These are phyloP conservation scores for Drosophila colorata DNA, from an alignment of 2,888 invertebrate species.

Conservation along the genomic window DNA sequence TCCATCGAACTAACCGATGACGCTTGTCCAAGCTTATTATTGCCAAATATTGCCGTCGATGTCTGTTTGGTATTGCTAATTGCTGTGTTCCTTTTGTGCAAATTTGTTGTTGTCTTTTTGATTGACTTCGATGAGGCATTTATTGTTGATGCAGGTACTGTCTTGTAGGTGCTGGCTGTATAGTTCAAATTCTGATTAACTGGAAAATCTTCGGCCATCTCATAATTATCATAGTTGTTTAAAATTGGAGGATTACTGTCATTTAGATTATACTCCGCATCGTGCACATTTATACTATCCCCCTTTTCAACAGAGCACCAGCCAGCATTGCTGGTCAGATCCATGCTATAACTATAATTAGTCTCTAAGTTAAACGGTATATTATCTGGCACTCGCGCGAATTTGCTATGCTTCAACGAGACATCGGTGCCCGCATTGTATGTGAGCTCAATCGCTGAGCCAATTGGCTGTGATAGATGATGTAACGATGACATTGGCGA, in stretches of 20 bases:
- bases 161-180: constrained; percentile 45
- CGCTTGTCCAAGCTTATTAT: constrained; percentile 81
- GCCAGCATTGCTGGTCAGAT: constrained; percentile 58
- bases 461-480: constrained; percentile 19
- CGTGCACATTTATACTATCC: constrained; percentile 61
- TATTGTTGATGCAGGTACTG: constrained; percentile 53
- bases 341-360: constrained; percentile 46
- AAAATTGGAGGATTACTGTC: constrained; percentile 83
- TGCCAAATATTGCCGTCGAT: constrained; percentile 59
- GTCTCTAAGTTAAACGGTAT: constrained; percentile 48
- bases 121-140: constrained; percentile 77
- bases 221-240: constrained; percentile 83
- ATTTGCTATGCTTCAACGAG: constrained; percentile 42
- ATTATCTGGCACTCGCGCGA: constrained; percentile 40
- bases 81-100: constrained; percentile 80
- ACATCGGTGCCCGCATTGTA: constrained; percentile 32
- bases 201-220: constrained; percentile 85
- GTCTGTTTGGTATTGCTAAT: constrained; percentile 61
- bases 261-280: constrained; percentile 78
- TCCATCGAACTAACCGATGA: constrained; percentile 85
- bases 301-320: constrained; percentile 73
- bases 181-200: constrained; percentile 82
- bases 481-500: constrained; percentile 58
- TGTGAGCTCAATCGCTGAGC: constrained; percentile 19
- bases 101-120: constrained; percentile 77